These are phyloP conservation scores for Notodonta dromedarius DNA, from an alignment of 2,888 invertebrate species.

Conservation along the genomic window DNA sequence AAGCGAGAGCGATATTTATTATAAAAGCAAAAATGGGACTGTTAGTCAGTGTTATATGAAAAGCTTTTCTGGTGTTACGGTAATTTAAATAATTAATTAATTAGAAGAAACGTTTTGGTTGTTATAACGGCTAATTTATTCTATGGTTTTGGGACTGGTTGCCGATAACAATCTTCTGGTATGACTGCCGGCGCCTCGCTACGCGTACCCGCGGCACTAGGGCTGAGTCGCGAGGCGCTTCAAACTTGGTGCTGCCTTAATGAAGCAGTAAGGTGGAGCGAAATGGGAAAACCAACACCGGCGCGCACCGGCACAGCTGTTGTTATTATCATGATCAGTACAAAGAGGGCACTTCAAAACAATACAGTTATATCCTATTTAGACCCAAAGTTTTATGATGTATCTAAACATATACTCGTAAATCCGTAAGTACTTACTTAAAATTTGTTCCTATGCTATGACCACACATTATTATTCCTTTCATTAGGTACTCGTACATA, in stretches of 20 bases:
- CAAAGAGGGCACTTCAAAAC: constrained; percentile 54
- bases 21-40: not conserved
- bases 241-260: constrained; percentile 57
- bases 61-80: not conserved
- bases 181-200: not conserved
- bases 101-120: not conserved
- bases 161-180: not conserved
- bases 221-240: not conserved
- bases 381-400: too few species aligned
- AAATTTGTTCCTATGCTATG: too few species aligned
- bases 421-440: too few species aligned
- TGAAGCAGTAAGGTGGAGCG: constrained; percentile 74
- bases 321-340: constrained; percentile 67
- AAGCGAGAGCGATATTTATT: constrained; percentile 8
- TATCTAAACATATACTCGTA: too few species aligned
- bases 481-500: too few species aligned
- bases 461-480: too few species aligned
- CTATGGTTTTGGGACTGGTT: not conserved
- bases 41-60: not conserved
- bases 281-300: constrained; percentile 67
- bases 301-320: constrained; percentile 60
- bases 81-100: not conserved
- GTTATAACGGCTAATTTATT: not conserved
- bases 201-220: not conserved
- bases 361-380: not conserved